Conservation (phyloP, 2,888 invertebrate species). For the Athrips mouffetella region DNA sequence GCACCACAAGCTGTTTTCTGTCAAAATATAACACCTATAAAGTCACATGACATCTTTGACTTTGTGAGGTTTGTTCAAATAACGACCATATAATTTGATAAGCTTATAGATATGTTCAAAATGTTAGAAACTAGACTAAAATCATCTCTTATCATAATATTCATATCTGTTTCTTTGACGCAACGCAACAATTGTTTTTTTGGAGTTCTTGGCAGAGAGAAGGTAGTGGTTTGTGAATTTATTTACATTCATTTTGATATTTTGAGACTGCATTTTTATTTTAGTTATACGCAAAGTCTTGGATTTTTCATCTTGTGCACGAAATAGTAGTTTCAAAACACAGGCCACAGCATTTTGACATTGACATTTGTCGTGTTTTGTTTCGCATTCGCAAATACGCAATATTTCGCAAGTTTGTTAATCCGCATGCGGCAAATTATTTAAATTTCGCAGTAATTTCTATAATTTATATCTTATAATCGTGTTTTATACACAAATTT, state of each 20-base stretch:
- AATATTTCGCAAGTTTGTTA: too few relatives aligned
- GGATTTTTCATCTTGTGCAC: too few relatives aligned
- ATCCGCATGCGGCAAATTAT: slow-evolving; percentile 22
- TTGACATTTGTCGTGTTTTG: slow-evolving; percentile 11
- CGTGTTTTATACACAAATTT: neutral
- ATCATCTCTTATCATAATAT: too few relatives aligned
- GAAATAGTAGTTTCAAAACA: slow-evolving; percentile 7
- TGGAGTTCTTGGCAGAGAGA: too few relatives aligned
- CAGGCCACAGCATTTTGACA: slow-evolving; percentile 4
- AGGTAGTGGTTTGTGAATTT: too few relatives aligned
- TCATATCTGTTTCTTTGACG: too few relatives aligned
- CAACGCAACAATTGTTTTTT: too few relatives aligned
- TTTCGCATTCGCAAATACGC: slow-evolving; percentile 13
- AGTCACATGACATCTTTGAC: neutral
- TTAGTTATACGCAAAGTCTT: too few relatives aligned
- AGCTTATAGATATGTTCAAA: neutral
- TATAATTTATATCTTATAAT: slow-evolving; percentile 7
- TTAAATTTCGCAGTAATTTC: slow-evolving; percentile 3
- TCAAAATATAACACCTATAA: slow-evolving; percentile 25
- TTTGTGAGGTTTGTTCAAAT: neutral
- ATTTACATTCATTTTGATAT: too few relatives aligned
- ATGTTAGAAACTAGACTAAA: neutral
- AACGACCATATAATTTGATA: neutral
- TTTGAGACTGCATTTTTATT: too few relatives aligned
- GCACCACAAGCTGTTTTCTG: slow-evolving; percentile 34